Evolutionary conservation across 2,113 vertebrate genomes (phyloP), one percentile per base, ranked within the genome.

Genomic region (Phycodurus eques): DNA sequence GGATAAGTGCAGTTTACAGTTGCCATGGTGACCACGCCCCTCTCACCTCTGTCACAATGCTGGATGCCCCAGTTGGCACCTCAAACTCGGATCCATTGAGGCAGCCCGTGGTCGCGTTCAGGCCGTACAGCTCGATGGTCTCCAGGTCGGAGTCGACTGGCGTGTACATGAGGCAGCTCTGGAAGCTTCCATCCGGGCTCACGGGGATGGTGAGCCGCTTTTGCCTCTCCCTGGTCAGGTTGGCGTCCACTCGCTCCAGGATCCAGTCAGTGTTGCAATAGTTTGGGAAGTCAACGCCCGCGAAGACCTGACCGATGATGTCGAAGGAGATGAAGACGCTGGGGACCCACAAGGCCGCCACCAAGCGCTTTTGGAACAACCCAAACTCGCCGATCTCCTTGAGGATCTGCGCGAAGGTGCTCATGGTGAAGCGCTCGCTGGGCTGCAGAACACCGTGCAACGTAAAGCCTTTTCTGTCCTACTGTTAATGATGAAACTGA

Each of bases 261-360:
- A 96, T 94, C 96, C 96, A 98, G 88, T 86, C 72, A 33, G 94
- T 96, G 61, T 95, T 84, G 2, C 96, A 98, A 87, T 92, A 72
- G 66, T 96, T 92, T 0, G 92, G 79, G 54, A 94, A 92, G 0
- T 51, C 20, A 0, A 85, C 13, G 1, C 90, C 92, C 72, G 91
- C 92, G 43, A 96, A 98, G 15, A 97, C 85, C 43, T 97, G 96
- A 2, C 81, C 59, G 2, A 97, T 95, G 72, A 95, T 82, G 65
- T 93, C 94, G 61, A 95, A 96, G 2, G 91, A 75, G 0, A 69
- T 13, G 80, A 90, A 83, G 81, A 91, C 19, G 71, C 81, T 59
- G 85, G 92, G 90, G 43, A 95, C 13, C 49, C 90, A 78, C 8
- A 94, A 71, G 0, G 90, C 62, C 19, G 93, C 66, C 54, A 95